These are phyloP conservation scores for Platalea minor DNA, from an alignment of 2,797 vertebrate species.

Conservation along the genomic window DNA sequence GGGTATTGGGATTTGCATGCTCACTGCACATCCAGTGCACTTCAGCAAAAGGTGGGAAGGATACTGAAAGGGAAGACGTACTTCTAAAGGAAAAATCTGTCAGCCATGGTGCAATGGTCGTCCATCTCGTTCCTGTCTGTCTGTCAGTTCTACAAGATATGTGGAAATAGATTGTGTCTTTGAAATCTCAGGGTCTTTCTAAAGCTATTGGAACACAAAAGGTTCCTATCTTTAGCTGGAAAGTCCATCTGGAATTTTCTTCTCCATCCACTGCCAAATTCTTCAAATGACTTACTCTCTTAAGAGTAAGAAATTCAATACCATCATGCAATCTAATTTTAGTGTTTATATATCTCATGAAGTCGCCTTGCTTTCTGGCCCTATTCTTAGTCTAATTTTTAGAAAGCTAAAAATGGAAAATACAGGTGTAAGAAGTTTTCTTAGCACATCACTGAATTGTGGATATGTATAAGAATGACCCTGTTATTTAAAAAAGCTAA, in stretches of 20 bases:
- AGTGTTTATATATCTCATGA: background rate
- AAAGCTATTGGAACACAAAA: background rate
- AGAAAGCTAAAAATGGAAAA: background rate
- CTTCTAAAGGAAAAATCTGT: slow-evolving; percentile 46
- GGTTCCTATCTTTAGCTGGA: background rate
- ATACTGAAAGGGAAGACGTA: background rate
- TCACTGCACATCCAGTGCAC: slow-evolving; percentile 24
- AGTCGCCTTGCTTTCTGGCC: background rate
- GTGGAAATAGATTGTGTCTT: slow-evolving; percentile 45
- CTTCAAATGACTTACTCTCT: background rate
- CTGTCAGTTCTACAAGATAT: background rate
- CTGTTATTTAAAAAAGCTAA: slow-evolving; percentile 19
- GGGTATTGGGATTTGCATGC: slow-evolving; percentile 48
- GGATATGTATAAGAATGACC: background rate
- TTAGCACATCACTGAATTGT: background rate
- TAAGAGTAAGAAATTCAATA: background rate
- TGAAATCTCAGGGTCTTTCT: slow-evolving; percentile 54
- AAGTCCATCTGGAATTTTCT: slow-evolving; percentile 16
- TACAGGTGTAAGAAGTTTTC: background rate
- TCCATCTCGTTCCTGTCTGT: slow-evolving; percentile 17
- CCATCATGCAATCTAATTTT: background rate
- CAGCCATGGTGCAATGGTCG: background rate
- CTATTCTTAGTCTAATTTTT: background rate
- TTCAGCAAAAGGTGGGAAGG: slow-evolving; percentile 8
- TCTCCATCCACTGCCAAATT: background rate